Percentiles rank a stretch among this genome's conserved stretches.
Conservation (phyloP, 2,113 vertebrate species). For the Myxocyprinus asiaticus region DNA sequence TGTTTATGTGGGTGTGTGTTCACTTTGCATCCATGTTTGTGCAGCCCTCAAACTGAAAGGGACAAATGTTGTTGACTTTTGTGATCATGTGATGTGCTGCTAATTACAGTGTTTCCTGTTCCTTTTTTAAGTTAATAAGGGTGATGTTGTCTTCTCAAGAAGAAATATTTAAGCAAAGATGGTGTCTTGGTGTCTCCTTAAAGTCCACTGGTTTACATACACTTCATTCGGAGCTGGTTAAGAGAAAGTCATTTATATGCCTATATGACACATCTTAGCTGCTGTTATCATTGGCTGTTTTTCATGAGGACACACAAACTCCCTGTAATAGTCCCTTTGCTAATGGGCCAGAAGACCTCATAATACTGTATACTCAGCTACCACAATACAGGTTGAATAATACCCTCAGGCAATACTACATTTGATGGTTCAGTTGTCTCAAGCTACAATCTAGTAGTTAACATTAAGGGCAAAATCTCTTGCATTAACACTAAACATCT, state of each 20-base stretch:
- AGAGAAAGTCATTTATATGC: constrained; percentile 11
- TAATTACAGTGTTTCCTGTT: constrained; percentile 61
- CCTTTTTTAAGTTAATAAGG: constrained; percentile 44
- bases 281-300: constrained; percentile 30
- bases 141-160: constrained; percentile 47
- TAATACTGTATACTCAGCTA: not conserved
- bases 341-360: not conserved
- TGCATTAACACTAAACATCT: constrained; percentile 19
- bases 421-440: constrained; percentile 21
- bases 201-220: constrained; percentile 32
- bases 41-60: constrained; percentile 58
- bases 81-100: constrained; percentile 65
- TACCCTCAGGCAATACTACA: constrained; percentile 17
- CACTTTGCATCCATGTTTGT: constrained; percentile 71
- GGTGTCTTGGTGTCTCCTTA: constrained; percentile 47
- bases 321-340: not conserved
- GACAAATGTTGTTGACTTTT: constrained; percentile 62
- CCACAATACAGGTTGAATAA: constrained; percentile 1
- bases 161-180: constrained; percentile 41
- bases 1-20: constrained; percentile 59
- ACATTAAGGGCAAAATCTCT: constrained; percentile 12
- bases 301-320: constrained; percentile 24
- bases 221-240: not conserved
- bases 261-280: constrained; percentile 12
- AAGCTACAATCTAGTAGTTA: constrained; percentile 30